These are phyloP conservation scores for Oreochromis aureus DNA, from an alignment of 2,113 vertebrate species.

Conservation along the genomic window DNA sequence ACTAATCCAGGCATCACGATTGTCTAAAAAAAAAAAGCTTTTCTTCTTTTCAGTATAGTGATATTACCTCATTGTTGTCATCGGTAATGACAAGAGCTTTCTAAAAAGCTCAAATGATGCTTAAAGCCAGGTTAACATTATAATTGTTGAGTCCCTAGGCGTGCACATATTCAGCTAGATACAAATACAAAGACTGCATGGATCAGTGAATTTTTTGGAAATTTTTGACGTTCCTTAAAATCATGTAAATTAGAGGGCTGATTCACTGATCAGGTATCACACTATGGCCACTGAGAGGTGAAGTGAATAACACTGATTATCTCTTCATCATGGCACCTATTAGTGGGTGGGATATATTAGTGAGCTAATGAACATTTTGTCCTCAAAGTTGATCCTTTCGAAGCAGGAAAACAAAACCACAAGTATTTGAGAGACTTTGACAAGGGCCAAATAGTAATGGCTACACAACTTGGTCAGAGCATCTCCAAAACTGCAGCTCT, in stretches of 20 bases:
- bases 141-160: neutral
- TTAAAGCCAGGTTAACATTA: neutral
- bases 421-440: neutral
- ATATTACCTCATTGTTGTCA: neutral
- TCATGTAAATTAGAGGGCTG: neutral
- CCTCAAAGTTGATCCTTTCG: neutral
- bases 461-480: neutral
- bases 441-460: neutral
- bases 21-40: neutral
- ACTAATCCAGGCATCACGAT: neutral
- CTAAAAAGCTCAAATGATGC: neutral
- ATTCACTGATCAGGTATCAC: neutral
- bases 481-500: neutral
- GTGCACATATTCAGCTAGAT: neutral
- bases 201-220: neutral
- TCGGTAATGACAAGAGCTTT: neutral
- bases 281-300: neutral
- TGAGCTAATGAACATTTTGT: neutral
- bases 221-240: neutral
- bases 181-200: neutral
- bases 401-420: neutral
- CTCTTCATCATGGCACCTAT: neutral
- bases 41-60: neutral
- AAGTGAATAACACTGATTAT: neutral
- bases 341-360: neutral